A percentile compares a stretch with the other conserved stretches of the same genome.
These are phyloP conservation scores for Disparrhopalites patrizii DNA, from an alignment of 2,888 invertebrate species.

Conservation along the genomic window DNA sequence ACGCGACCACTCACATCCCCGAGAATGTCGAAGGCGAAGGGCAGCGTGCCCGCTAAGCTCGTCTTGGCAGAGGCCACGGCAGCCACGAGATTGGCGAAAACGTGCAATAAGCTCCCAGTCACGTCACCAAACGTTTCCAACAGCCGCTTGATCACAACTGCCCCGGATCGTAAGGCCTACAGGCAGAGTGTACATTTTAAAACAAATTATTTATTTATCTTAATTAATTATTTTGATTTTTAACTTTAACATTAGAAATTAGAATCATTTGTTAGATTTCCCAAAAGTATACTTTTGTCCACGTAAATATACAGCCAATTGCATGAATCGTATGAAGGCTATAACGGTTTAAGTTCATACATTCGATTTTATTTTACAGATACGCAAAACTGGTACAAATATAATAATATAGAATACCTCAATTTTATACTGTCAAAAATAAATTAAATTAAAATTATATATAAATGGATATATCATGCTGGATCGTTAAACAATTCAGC, in stretches of 20 bases:
- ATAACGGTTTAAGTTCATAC: no score
- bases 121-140: slow-evolving; percentile 48
- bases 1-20: slow-evolving; percentile 47
- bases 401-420: no score
- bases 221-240: no score
- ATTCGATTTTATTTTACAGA: no score
- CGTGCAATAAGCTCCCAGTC: slow-evolving; percentile 47
- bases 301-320: not conserved
- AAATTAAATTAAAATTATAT: no score
- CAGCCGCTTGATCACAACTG: slow-evolving; percentile 47
- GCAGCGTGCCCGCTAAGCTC: slow-evolving; percentile 48
- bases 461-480: no score
- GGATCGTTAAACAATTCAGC: no score
- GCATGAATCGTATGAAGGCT: no score
- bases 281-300: not conserved
- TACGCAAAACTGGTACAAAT: no score
- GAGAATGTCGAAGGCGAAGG: slow-evolving; percentile 47
- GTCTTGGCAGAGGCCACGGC: slow-evolving; percentile 47
- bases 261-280: not conserved
- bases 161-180: slow-evolving; percentile 46
- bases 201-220: no score
- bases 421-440: no score
- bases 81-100: slow-evolving; percentile 47
- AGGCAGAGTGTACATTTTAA: not conserved
- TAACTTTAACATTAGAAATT: not conserved